Conservation (phyloP, 2,888 invertebrate species). For the Icerya purchasi region DNA sequence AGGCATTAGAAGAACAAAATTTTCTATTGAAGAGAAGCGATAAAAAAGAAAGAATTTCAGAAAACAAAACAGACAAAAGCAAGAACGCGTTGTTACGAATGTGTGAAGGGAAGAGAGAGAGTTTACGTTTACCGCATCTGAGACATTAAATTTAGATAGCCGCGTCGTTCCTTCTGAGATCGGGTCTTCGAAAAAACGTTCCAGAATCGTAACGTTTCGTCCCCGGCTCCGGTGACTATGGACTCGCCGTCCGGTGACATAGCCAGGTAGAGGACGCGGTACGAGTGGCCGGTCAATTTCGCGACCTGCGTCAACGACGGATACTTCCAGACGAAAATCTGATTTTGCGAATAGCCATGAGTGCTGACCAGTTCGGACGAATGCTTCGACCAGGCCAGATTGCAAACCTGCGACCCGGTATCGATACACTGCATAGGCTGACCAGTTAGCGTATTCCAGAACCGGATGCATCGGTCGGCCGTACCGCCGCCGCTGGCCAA, state of each 20-base stretch:
- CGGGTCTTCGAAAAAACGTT: conserved; percentile 81
- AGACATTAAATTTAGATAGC: conserved; percentile 15
- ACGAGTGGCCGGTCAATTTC: conserved; percentile 89
- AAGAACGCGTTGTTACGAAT: background rate
- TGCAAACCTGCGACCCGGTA: conserved; percentile 77
- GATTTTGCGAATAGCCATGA: conserved; percentile 96
- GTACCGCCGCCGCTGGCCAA: conserved; percentile 98
- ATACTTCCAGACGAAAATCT: conserved; percentile 97
- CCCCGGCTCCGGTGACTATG: conserved; percentile 95
- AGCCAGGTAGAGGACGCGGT: conserved; percentile 83
- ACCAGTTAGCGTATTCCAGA: conserved; percentile 96
- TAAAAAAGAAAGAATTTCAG: background rate
- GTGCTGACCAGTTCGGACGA: conserved; percentile 88
- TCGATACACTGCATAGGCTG: conserved; percentile 97
- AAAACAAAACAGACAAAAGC: background rate
- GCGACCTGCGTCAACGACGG: conserved; percentile 80
- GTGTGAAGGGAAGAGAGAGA: background rate
- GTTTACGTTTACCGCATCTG: conserved; percentile 13
- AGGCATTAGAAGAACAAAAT: background rate
- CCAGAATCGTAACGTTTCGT: conserved; percentile 95
- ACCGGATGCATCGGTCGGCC: conserved; percentile 85
- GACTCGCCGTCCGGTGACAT: conserved; percentile 96
- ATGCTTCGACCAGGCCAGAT: conserved; percentile 96
- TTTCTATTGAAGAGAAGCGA: background rate
- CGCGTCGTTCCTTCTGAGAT: conserved; percentile 18